A percentile compares a stretch with the other conserved stretches of the same genome.
Conservation (phyloP, 2,888 invertebrate genomes). For the Arctia plantaginis region DNA sequence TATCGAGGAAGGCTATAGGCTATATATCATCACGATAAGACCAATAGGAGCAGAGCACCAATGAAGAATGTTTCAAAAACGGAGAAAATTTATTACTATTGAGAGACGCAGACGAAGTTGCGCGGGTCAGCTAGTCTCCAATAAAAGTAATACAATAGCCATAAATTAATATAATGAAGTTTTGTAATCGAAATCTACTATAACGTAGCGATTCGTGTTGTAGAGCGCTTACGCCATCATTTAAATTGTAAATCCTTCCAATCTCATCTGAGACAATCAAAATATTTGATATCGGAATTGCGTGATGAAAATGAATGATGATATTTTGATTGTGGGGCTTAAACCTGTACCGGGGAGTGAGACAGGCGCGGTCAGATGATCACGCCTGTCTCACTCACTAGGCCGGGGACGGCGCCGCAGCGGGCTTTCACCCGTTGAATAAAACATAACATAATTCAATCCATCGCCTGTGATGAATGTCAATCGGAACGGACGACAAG, state of each 20-base stretch:
- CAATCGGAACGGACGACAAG: constrained; percentile 29
- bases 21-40: too few species aligned
- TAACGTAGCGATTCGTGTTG: neutral
- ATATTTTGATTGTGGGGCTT: constrained; percentile 9
- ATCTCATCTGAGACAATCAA: constrained; percentile 8
- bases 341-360: neutral
- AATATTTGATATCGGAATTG: constrained; percentile 21
- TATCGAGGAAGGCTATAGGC: too few species aligned
- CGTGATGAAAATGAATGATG: constrained; percentile 21
- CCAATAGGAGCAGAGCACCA: too few species aligned
- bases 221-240: neutral
- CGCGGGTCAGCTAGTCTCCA: too few species aligned
- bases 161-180: neutral
- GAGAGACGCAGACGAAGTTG: too few species aligned
- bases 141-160: neutral
- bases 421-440: constrained; percentile 26
- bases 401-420: neutral
- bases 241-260: constrained; percentile 10
- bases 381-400: too few species aligned
- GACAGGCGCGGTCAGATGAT: constrained; percentile 9
- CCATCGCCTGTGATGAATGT: constrained; percentile 40
- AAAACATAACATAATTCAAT: constrained; percentile 41
- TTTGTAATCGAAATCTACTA: neutral
- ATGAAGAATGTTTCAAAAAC: too few species aligned
- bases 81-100: too few species aligned